A percentile compares a stretch with the other conserved stretches of the same genome.
These are phyloP conservation scores for Sitobion miscanthi DNA, from an alignment of 1,140 invertebrate species.

Conservation along the genomic window DNA sequence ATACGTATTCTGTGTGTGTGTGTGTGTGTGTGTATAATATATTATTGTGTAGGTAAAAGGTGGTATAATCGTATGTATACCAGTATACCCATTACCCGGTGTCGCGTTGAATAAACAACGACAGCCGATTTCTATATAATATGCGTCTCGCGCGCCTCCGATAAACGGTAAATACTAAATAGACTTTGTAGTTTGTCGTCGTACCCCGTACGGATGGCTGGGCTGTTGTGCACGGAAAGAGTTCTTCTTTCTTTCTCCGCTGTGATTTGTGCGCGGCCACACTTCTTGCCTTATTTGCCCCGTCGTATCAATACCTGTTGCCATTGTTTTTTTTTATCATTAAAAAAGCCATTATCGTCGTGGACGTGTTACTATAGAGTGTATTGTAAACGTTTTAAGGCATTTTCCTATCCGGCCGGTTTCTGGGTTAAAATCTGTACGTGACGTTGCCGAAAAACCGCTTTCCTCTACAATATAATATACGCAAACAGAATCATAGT, in stretches of 20 bases:
- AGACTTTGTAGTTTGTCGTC: not conserved
- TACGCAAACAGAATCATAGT: not conserved
- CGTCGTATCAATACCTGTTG: not conserved
- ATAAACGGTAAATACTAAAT: not conserved
- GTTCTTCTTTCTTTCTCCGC: not conserved
- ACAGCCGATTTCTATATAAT: not conserved
- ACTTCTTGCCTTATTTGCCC: not conserved
- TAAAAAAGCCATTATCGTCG: constrained; percentile 13
- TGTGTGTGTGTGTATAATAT: not conserved
- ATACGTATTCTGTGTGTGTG: too few relatives aligned
- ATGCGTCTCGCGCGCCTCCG: not conserved
- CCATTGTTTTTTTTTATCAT: not conserved
- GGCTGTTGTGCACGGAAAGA: not conserved
- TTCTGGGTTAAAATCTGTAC: not conserved
- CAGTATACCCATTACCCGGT: not conserved
- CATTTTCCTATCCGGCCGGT: not conserved
- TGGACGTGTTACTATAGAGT: not conserved
- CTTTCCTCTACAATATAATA: not conserved
- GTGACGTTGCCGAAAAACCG: not conserved
- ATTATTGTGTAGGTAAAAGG: not conserved
- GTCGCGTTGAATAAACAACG: not conserved
- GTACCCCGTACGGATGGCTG: not conserved
- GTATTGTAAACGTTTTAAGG: not conserved
- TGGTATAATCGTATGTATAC: not conserved
- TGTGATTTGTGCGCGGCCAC: not conserved